A percentile compares a stretch with the other conserved stretches of the same genome.
Evolutionary conservation across 1,140 invertebrate genomes (phyloP).

Genomic region (Cotesia vestalis): DNA sequence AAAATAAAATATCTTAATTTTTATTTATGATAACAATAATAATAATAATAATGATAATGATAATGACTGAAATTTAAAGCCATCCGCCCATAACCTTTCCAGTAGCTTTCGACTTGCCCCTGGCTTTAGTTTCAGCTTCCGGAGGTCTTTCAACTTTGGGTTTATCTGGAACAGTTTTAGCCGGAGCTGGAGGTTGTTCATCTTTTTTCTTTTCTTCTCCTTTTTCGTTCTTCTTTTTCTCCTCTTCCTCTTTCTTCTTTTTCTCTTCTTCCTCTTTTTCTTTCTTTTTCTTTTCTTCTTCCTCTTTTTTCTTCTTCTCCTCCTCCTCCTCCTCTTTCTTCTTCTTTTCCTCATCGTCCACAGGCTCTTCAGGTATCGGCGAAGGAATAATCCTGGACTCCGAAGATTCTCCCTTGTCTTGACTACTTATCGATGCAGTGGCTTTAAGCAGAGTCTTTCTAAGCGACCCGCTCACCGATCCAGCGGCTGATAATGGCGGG

Average conservation of each 20-base stretch:
- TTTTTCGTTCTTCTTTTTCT: slow-evolving; percentile 33
- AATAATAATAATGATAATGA: background rate
- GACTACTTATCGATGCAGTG: slow-evolving; percentile 38
- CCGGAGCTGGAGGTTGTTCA: slow-evolving; percentile 32
- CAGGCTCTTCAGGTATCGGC: slow-evolving; percentile 57
- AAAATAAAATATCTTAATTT: background rate
- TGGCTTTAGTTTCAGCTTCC: slow-evolving; percentile 57
- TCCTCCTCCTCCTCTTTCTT: slow-evolving; percentile 33
- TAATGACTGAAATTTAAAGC: slow-evolving; percentile 62
- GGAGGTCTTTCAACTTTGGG: slow-evolving; percentile 1
- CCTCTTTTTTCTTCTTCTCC: slow-evolving; percentile 27
- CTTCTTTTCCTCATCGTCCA: slow-evolving; percentile 29
- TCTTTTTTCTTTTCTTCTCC: slow-evolving; percentile 39
- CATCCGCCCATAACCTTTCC: slow-evolving; percentile 74
- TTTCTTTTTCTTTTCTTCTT: slow-evolving; percentile 21
- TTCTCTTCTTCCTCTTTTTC: slow-evolving; percentile 30
- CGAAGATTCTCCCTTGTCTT: slow-evolving; percentile 38
- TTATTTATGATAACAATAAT: background rate
- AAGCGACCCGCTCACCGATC: slow-evolving; percentile 27
- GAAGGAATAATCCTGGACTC: slow-evolving; percentile 48
- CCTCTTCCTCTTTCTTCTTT: slow-evolving; percentile 27
- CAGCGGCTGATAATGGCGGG: background rate
- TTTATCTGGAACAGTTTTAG: slow-evolving; percentile 29
- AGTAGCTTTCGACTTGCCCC: slow-evolving; percentile 74
- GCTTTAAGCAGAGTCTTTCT: slow-evolving; percentile 50